Percentiles rank a stretch among this genome's conserved stretches.
These are phyloP conservation scores for Eutolmus rufibarbis DNA, from an alignment of 2,888 invertebrate species.

Conservation along the genomic window DNA sequence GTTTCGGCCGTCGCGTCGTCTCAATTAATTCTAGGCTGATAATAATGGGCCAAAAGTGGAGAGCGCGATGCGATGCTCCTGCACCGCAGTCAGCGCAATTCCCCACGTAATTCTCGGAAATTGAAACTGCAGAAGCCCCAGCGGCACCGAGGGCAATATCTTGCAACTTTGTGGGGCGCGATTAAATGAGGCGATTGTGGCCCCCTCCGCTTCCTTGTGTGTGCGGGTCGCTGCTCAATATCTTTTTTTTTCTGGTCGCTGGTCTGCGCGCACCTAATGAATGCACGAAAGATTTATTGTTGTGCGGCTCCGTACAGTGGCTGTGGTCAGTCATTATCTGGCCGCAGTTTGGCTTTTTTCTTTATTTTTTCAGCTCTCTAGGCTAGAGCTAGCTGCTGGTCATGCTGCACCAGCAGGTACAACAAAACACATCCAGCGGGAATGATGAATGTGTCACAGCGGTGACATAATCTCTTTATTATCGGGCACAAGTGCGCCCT, in stretches of 20 bases:
- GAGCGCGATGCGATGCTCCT: neutral
- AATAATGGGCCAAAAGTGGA: neutral
- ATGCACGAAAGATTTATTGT: neutral
- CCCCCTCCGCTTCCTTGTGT: neutral
- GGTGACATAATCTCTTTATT: constrained; percentile 13
- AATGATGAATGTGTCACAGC: neutral
- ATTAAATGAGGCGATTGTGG: neutral
- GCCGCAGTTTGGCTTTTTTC: neutral
- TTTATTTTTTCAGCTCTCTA: neutral
- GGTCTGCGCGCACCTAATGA: neutral
- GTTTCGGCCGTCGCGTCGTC: neutral
- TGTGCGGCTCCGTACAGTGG: neutral
- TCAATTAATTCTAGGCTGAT: neutral
- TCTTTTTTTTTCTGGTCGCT: neutral
- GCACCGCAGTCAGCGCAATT: neutral
- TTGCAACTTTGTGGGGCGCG: neutral
- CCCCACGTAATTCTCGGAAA: neutral
- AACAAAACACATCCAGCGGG: neutral
- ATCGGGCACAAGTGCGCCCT: neutral
- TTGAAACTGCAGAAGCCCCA: neutral
- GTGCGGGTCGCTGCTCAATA: neutral
- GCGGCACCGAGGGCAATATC: neutral
- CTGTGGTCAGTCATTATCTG: neutral
- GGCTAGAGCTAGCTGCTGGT: neutral
- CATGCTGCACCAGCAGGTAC: neutral